phyloP scores from a whole-genome alignment of 1,140 invertebrate species.

The Argopecten irradians region DNA sequence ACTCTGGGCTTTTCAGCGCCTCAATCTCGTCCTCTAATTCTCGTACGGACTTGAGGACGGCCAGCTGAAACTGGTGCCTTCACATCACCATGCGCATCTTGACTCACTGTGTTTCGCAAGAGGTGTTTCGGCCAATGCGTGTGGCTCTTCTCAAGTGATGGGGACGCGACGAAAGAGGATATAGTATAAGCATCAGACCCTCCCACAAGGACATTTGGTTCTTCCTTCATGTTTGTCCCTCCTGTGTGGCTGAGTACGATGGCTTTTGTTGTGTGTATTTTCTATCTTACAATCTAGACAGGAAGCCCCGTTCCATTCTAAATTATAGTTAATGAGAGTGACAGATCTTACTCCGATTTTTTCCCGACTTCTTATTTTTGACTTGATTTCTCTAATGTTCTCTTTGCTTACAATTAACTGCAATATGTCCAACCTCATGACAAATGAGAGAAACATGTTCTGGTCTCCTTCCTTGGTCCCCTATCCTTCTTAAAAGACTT shows the following conservation, averaged over 20 bases:
- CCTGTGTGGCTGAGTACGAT: background rate
- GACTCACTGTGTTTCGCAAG: no score
- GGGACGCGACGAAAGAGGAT: background rate
- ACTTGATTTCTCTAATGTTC: background rate
- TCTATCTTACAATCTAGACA: background rate
- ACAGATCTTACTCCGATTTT: background rate
- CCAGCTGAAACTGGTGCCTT: no score
- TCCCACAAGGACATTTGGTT: background rate
- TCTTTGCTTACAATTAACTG: background rate
- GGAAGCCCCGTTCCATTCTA: background rate
- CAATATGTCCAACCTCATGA: slow-evolving; percentile 11
- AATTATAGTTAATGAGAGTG: background rate
- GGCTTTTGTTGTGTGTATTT: background rate
- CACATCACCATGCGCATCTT: no score
- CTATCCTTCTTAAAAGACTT: background rate
- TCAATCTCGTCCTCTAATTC: background rate
- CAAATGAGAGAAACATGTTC: background rate
- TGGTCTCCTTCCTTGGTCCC: no score
- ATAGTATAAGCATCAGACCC: background rate
- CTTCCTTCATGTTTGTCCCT: background rate
- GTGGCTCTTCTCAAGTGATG: background rate
- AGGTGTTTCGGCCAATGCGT: background rate
- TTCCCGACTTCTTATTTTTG: background rate
- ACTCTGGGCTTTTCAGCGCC: background rate
- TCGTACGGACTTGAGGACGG: background rate